A percentile compares a stretch with the other conserved stretches of the same genome.
These are phyloP conservation scores for Sitta carolinensis DNA, from an alignment of 2,797 vertebrate genomes.

Conservation along the genomic window DNA sequence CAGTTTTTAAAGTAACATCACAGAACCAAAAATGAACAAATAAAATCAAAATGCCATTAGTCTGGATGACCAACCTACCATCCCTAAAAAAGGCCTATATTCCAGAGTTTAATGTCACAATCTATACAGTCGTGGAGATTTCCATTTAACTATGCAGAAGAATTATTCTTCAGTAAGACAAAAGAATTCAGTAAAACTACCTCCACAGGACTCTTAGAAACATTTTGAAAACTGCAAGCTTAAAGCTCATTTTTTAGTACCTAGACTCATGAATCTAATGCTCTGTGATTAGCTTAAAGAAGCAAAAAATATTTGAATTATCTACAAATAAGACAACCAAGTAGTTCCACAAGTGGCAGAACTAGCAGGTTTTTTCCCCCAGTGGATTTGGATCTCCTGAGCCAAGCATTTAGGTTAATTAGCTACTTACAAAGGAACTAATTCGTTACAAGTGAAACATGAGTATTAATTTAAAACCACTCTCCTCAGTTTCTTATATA, in stretches of 20 bases:
- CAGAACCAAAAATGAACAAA: background rate
- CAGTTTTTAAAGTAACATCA: background rate
- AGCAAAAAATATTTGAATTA: background rate
- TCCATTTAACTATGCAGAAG: background rate
- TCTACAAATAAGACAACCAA: background rate
- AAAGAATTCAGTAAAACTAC: background rate
- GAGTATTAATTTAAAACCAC: background rate
- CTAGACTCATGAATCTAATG: background rate
- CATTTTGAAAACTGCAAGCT: background rate
- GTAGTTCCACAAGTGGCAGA: background rate
- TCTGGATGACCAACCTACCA: background rate
- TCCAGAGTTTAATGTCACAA: background rate
- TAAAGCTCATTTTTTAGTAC: background rate
- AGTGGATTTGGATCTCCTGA: background rate
- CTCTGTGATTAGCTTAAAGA: background rate
- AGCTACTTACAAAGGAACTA: conserved; percentile 4
- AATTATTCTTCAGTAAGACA: background rate
- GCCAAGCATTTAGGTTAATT: conserved; percentile 25
- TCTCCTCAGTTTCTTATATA: background rate
- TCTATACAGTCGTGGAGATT: background rate
- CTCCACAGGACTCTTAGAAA: background rate
- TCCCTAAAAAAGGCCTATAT: background rate
- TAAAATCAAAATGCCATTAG: background rate
- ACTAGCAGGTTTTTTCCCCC: background rate
- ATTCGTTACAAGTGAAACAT: conserved; percentile 7